Evolutionary conservation across 2,888 invertebrate species (phyloP).

Genomic region (Galerucella pusilla): DNA sequence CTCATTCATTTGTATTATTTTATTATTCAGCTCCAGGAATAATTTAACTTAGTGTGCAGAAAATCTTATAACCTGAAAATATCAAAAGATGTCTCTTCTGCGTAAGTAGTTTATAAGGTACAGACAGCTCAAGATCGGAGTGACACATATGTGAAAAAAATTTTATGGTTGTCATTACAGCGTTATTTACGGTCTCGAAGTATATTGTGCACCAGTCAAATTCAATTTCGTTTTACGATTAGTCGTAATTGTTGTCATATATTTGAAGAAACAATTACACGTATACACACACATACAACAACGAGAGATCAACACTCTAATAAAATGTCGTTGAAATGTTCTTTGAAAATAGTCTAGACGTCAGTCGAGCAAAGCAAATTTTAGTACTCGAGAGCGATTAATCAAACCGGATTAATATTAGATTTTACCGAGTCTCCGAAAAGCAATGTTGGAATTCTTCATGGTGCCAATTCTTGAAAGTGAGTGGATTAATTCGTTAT

Average conservation of each 20-base stretch:
- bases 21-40: too few relatives aligned
- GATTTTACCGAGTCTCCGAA: background rate
- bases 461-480: too few relatives aligned
- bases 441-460: background rate
- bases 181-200: constrained; percentile 1
- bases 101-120: too few relatives aligned
- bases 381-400: background rate
- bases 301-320: constrained; percentile 9
- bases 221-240: constrained; percentile 10
- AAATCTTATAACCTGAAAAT: too few relatives aligned
- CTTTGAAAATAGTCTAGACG: constrained; percentile 11
- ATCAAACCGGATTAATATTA: background rate
- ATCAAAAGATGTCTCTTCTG: too few relatives aligned
- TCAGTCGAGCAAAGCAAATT: background rate
- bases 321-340: constrained; percentile 9
- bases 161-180: background rate
- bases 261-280: constrained; percentile 12
- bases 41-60: too few relatives aligned
- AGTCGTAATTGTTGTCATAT: constrained; percentile 8
- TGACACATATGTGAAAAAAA: background rate
- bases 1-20: too few relatives aligned
- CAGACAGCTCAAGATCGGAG: too few relatives aligned
- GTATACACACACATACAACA: background rate
- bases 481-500: too few relatives aligned
- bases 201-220: constrained; percentile 1